Conservation (phyloP, 1,140 invertebrate genomes). For the Drosophila dunni region DNA sequence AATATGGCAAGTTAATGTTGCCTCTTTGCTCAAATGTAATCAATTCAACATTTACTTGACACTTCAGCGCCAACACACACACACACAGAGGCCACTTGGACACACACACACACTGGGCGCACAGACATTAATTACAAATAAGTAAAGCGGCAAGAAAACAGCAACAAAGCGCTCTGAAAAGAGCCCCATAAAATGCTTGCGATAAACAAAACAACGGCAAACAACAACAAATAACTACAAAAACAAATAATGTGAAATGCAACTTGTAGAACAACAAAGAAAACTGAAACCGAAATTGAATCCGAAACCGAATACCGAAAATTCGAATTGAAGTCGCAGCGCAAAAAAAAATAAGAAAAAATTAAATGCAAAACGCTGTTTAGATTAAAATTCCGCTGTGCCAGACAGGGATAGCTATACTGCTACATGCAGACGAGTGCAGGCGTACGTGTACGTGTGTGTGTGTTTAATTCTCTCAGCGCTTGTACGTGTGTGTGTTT, state of each 20-base stretch:
- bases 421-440: neutral
- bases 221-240: neutral
- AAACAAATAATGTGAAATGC: slow-evolving; percentile 50
- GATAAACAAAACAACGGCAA: slow-evolving; percentile 36
- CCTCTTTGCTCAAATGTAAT: slow-evolving; percentile 63
- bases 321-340: slow-evolving; percentile 48
- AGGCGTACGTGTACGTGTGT: neutral
- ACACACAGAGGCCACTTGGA: slow-evolving; percentile 25
- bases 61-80: slow-evolving; percentile 46
- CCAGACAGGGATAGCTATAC: slow-evolving; percentile 7
- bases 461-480: too few species aligned
- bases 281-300: slow-evolving; percentile 45
- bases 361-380: slow-evolving; percentile 49
- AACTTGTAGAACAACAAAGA: slow-evolving; percentile 61
- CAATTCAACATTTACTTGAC: slow-evolving; percentile 64
- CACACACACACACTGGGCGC: slow-evolving; percentile 1
- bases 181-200: slow-evolving; percentile 55
- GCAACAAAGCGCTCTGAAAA: slow-evolving; percentile 34
- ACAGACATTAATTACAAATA: slow-evolving; percentile 52
- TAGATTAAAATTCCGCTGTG: slow-evolving; percentile 48
- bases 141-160: slow-evolving; percentile 39
- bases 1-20: slow-evolving; percentile 64
- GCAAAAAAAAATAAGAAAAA: slow-evolving; percentile 19
- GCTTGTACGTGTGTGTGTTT: slow-evolving; percentile 1
- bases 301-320: slow-evolving; percentile 32